Conservation (phyloP, 2,888 invertebrate species). For the Eilema caniola region DNA sequence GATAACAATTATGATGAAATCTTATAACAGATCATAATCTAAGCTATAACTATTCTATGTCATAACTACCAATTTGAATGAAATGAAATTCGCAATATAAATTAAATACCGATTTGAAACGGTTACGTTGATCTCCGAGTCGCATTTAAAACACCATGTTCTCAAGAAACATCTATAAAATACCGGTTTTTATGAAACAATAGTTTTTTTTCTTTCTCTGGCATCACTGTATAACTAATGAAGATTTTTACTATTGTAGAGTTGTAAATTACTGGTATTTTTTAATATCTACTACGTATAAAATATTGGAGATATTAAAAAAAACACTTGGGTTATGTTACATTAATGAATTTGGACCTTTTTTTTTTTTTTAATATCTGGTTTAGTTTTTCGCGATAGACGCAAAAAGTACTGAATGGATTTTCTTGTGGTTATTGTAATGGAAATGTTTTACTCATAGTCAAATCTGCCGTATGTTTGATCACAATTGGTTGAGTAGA, state of each 20-base stretch:
- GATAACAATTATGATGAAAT: slow-evolving; percentile 15
- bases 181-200: slow-evolving; percentile 14
- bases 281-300: too few species aligned
- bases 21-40: slow-evolving; percentile 6
- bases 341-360: too few species aligned
- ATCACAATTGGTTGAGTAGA: too few species aligned
- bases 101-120: slow-evolving; percentile 22
- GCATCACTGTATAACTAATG: background rate
- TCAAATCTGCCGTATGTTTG: too few species aligned
- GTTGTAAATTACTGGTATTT: too few species aligned
- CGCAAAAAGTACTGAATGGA: too few species aligned
- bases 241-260: background rate
- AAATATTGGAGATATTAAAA: too few species aligned
- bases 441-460: too few species aligned
- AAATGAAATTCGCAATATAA: slow-evolving; percentile 27
- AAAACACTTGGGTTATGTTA: too few species aligned
- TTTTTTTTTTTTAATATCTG: too few species aligned
- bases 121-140: slow-evolving; percentile 19
- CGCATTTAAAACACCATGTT: slow-evolving; percentile 3
- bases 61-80: slow-evolving; percentile 24
- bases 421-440: too few species aligned
- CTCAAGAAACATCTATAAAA: slow-evolving; percentile 5
- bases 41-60: slow-evolving; percentile 14
- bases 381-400: too few species aligned
- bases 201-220: background rate